Percentiles rank a stretch among this genome's conserved stretches.
Conservation (phyloP, 2,797 vertebrate genomes). For the Myotis vivesi region DNA sequence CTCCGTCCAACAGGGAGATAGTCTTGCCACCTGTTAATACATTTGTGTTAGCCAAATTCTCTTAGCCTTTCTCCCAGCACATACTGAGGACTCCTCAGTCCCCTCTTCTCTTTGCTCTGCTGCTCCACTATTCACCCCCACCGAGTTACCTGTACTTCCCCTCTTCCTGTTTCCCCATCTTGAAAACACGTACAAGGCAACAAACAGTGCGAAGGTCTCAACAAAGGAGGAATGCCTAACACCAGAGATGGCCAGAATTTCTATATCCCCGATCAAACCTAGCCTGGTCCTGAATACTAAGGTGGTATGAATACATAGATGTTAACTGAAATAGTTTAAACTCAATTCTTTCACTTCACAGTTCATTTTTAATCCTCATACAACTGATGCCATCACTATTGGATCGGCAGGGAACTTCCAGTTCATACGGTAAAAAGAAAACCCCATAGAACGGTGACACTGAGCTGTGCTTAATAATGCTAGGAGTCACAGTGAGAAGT, state of each 20-base stretch:
- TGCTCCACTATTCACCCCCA: neutral
- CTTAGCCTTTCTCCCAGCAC: neutral
- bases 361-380: neutral
- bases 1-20: slow-evolving; percentile 89
- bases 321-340: neutral
- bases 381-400: neutral
- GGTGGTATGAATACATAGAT: neutral
- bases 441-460: neutral
- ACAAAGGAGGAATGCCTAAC: slow-evolving; percentile 4
- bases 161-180: neutral
- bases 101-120: neutral
- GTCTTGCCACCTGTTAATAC: slow-evolving; percentile 88
- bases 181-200: neutral
- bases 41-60: neutral
- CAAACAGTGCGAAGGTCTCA: neutral
- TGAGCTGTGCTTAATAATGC: neutral
- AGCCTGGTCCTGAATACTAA: neutral
- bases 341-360: neutral
- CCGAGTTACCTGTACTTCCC: neutral
- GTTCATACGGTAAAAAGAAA: slow-evolving; percentile 2
- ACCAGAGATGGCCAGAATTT: neutral
- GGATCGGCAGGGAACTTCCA: neutral
- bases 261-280: neutral
- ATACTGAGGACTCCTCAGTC: neutral
- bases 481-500: neutral